Base-by-base conservation (phyloP, 1,140 invertebrate species). In the Ceratoteleas bidentatus region DNA sequence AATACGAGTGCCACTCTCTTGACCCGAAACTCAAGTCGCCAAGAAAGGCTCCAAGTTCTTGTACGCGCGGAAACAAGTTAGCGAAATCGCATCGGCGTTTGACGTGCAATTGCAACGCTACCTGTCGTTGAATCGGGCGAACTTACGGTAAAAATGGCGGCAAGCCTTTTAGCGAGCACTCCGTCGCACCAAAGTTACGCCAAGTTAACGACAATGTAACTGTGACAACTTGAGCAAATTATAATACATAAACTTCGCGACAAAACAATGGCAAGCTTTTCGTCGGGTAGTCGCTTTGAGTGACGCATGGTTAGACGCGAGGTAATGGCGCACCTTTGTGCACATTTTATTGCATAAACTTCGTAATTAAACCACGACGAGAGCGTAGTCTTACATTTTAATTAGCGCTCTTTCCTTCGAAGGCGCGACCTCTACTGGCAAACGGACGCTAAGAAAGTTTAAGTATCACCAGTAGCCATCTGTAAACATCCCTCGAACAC, bases 331-430 rank as follows among this genome's bases (percentile, higher is more conserved):
- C 56, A 72, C 54, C 75, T 72, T 79, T 79, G 75, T 79, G 54
- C 61, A 72, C 61, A 72, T 79, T 79, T 78, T 79, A 72, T 79
- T 72, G 75, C 61, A 66, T 79, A 79, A 79, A 79, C 66, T 79
- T 79, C 36, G 61, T 79, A 72, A 79, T 79, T 79, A 65, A 79
- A 79, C 75, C 57, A 40, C 68, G 32, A 65, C 54, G 64, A 75
- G 57, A 68, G 62, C 36, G 16, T 9, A 58, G 52, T 49, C 60
- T 65, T 72, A 79, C 68, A 72, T 79, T 79, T 79, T 72, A 79
- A 79, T 79, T 65, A 72, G 61, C 45, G 53, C 43, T 24, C 52
- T 70, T 65, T 77, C 50, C 11, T 56, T 49, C 52, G 34, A 56
- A 58, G 62, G 40, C 33, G 16, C 33, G 10, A 8, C 16, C 16